Base-by-base conservation (phyloP, 2,888 invertebrate genomes). In the Trypoxylon attenuatum region DNA sequence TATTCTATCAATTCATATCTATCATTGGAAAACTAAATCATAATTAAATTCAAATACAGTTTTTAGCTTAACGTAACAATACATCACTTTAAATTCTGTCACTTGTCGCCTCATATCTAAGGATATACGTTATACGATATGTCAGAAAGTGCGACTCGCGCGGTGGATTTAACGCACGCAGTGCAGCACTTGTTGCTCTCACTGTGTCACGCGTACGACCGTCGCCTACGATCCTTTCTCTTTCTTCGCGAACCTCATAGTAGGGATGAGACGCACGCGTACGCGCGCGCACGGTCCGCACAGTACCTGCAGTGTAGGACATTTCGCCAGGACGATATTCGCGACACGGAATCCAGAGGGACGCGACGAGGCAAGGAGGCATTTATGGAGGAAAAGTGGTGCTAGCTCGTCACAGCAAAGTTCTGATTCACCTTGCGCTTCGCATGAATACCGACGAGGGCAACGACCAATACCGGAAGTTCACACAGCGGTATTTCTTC, bases 381-480 rank as follows among this genome's bases (percentile, higher is more conserved):
- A 52, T 64, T 64, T 58, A 33, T 23, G n/a, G 60, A 25, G 47
- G 61, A 47, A n/a, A 60, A 53, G 63, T 58, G 45, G 47, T 61
- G 54, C 56, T 49, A 62, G 47, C 43, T 57, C 68, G 57, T 53
- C 49, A 10, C 33, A 33, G 49, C 41, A 52, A 55, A 62, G 50
- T 72, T 66, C 47, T 61, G 63, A 70, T 70, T 68, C 57, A 57
- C 19, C 29, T 15, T 33, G 60, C 55, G 52, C 67, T 43, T 59
- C 29, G 27, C 43, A 54, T 52, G 70, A 73, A 64, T 61, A 57
- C 52, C 45, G 58, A 70, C 63, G 61, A 64, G 57, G 52, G 29
- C 52, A 56, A 52, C 56, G 41, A 50, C 21, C 71, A 54, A 67
- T 67, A 58, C 38, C 56, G 43, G 46, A 72, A 72, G 60, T 72